A percentile compares a stretch with the other conserved stretches of the same genome.
phyloP scores from a whole-genome alignment of 2,797 vertebrate genomes.

The Onychomys arenicola region DNA sequence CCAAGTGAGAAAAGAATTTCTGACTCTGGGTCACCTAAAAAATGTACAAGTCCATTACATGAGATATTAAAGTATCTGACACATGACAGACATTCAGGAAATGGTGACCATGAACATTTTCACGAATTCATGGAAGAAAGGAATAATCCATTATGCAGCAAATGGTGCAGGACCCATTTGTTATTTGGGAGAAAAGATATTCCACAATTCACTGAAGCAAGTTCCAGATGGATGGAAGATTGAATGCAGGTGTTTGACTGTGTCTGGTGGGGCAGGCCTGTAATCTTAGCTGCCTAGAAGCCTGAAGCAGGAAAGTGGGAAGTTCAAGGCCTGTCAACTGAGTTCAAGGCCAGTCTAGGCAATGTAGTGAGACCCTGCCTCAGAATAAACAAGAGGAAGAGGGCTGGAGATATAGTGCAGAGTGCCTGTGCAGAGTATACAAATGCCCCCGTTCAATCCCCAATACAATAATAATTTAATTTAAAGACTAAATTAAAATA shows the following conservation, averaged over 20 bases:
- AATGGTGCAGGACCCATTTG: background rate
- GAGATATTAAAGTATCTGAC: slow-evolving; percentile 28
- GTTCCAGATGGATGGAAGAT: slow-evolving; percentile 27
- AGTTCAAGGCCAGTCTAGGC: background rate
- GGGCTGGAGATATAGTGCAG: background rate
- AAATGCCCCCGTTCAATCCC: background rate
- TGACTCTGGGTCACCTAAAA: slow-evolving; percentile 26
- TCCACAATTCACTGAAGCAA: slow-evolving; percentile 22
- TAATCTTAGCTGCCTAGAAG: background rate
- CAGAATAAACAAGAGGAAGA: background rate
- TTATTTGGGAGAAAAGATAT: background rate
- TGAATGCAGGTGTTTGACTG: background rate
- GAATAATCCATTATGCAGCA: slow-evolving; percentile 31
- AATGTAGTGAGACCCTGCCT: background rate
- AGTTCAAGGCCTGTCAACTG: background rate
- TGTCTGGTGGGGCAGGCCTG: background rate
- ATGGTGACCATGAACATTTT: slow-evolving; percentile 40
- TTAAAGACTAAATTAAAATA: background rate
- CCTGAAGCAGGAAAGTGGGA: background rate
- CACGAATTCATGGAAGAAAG: background rate
- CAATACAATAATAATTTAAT: background rate
- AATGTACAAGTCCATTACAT: background rate
- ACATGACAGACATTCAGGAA: slow-evolving; percentile 6
- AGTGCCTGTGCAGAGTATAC: background rate
- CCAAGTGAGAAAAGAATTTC: slow-evolving; percentile 8